Evolutionary conservation across 2,113 vertebrate species (phyloP).

Genomic region (Colinus virginianus): DNA sequence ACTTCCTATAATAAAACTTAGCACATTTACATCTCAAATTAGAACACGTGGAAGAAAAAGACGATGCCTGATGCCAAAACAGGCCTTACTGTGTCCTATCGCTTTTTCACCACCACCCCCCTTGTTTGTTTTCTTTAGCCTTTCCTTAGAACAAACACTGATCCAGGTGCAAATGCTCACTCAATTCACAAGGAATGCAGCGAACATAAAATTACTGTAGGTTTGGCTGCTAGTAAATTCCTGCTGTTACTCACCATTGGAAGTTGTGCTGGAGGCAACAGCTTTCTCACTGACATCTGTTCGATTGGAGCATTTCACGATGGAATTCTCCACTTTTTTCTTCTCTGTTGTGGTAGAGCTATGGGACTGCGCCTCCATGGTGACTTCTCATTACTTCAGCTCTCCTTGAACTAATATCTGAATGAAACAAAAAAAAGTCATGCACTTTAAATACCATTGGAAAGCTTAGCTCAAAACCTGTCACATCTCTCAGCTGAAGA

Average conservation of each 20-base stretch:
- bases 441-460: slow-evolving; percentile 31
- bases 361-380: slow-evolving; percentile 98
- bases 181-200: slow-evolving; percentile 72
- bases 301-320: slow-evolving; percentile 90
- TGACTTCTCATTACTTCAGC: slow-evolving; percentile 94
- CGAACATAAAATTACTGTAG: slow-evolving; percentile 61
- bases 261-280: slow-evolving; percentile 98
- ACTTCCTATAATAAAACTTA: slow-evolving; percentile 75
- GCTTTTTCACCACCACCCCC: not conserved
- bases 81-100: slow-evolving; percentile 38
- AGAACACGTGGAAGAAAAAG: slow-evolving; percentile 71
- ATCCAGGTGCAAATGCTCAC: slow-evolving; percentile 75
- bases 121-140: slow-evolving; percentile 4
- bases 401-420: slow-evolving; percentile 85
- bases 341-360: slow-evolving; percentile 92
- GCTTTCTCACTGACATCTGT: slow-evolving; percentile 98
- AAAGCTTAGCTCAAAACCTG: not conserved
- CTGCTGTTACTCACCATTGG: slow-evolving; percentile 88
- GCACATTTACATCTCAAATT: slow-evolving; percentile 71
- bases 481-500: slow-evolving; percentile 10
- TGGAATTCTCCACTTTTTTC: slow-evolving; percentile 96
- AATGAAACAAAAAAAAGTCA: slow-evolving; percentile 54
- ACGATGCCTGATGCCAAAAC: slow-evolving; percentile 31
- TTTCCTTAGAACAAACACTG: slow-evolving; percentile 55
- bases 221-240: slow-evolving; percentile 72